Base-by-base conservation (phyloP, 1,140 invertebrate species). In the Metaphire vulgaris region DNA sequence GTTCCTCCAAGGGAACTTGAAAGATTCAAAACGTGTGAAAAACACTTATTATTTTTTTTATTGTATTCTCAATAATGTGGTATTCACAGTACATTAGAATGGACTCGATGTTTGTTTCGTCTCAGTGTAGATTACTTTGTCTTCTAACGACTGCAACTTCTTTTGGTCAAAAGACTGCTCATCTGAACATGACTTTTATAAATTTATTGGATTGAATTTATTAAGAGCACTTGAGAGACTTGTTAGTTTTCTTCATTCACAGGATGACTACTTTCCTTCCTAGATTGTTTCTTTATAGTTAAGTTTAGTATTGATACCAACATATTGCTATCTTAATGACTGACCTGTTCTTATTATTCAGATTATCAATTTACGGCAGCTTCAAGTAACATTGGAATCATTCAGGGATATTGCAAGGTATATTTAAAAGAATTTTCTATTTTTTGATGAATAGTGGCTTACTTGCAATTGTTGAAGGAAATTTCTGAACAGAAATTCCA, bases 331-430 rank as follows among this genome's bases (percentile, higher is more conserved):
- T 56, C 21, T 12, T 56, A 56, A 6, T 56, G 41, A 6, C 6
- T 6, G 21, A 56, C 21, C 21, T 56, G 41, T 56, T 56, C 41
- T 80, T 77, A 71, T 70, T 69, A 78, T 82, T 33, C 79, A 86
- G 84, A 83, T 86, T 72, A 78, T 84, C 21, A 85, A 85, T 78
- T 33, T 86, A n/a, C 78, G 83, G 75, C 85, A 86, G 74, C 83
- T 86, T 74, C 79, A 83, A 31, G 83, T 82, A 67, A 80, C 81
- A 32, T 87, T 83, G 81, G 81, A 85, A 33, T 80, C 83, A 41
- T 87, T 87, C 79, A 83, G 82, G 76, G 82, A 85, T 76, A 79
- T 86, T 67, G 85, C 84, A 76, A 32, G 76, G 83, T 85, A 81
- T 56, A 56, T 56, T 56, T 12, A 56, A 12, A 21, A 12, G 41